These are phyloP conservation scores for Samia ricini DNA, from an alignment of 1,140 invertebrate genomes.

Conservation along the genomic window DNA sequence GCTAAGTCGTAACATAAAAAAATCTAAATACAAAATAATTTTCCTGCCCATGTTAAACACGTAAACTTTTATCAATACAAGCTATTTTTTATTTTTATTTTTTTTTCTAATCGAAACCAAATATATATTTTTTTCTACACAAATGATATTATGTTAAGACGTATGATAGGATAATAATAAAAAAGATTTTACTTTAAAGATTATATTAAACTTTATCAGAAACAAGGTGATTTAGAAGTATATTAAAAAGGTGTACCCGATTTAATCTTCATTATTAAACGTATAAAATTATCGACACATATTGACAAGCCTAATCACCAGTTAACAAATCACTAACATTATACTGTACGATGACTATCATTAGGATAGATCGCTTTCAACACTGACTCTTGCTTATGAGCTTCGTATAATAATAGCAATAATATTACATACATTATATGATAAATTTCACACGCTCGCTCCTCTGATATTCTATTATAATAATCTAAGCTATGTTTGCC, in stretches of 20 bases:
- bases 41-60: too few relatives aligned
- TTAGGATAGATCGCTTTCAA: constrained; percentile 41
- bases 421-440: not conserved
- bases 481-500: too few relatives aligned
- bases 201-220: not conserved
- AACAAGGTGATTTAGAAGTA: not conserved
- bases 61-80: too few relatives aligned
- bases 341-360: constrained; percentile 40
- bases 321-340: constrained; percentile 12
- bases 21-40: too few relatives aligned
- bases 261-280: not conserved
- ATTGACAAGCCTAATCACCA: constrained; percentile 18
- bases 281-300: constrained; percentile 16
- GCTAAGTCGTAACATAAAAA: too few relatives aligned
- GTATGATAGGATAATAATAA: too few relatives aligned
- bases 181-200: too few relatives aligned
- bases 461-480: not conserved
- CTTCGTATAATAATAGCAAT: too few relatives aligned
- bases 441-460: constrained; percentile 40
- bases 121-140: too few relatives aligned
- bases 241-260: not conserved
- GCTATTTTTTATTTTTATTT: too few relatives aligned
- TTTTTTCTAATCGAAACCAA: too few relatives aligned
- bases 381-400: constrained; percentile 33
- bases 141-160: too few relatives aligned